These are phyloP conservation scores for Elachura formosa DNA, from an alignment of 2,113 vertebrate genomes.

Conservation along the genomic window DNA sequence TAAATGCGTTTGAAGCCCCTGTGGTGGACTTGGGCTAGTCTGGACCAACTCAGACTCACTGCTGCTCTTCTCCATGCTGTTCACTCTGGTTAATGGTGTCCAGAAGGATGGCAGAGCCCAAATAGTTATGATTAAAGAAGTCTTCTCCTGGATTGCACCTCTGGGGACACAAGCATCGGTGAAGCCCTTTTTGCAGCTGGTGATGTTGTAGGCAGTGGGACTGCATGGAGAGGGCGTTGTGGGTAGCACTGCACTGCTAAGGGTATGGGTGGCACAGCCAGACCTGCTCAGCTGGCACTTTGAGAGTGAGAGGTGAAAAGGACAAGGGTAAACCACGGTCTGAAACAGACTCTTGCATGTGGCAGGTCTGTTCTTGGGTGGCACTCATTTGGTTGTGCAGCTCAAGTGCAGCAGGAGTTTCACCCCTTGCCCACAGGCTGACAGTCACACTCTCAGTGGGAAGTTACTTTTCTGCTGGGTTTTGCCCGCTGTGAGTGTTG, in stretches of 20 bases:
- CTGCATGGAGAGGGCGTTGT: accelerated
- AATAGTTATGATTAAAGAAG: background rate
- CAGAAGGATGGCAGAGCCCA: background rate
- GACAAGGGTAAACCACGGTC: background rate
- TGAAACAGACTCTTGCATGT: background rate
- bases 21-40: background rate
- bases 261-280: background rate
- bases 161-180: background rate
- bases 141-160: background rate
- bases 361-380: background rate
- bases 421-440: background rate
- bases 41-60: background rate
- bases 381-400: background rate
- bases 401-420: background rate
- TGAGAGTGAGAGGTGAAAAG: constrained; percentile 17
- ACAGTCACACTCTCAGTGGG: background rate
- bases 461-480: constrained; percentile 27
- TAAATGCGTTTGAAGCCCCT: background rate
- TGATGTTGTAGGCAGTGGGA: accelerated
- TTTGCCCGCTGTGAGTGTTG: background rate
- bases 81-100: background rate
- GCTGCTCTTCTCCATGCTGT: background rate
- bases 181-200: background rate
- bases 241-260: accelerated
- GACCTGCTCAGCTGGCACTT: background rate